Evolutionary conservation across 1,140 invertebrate species (phyloP), one percentile per base, ranked within the genome.

Genomic region (Lepidostoma basale): DNA sequence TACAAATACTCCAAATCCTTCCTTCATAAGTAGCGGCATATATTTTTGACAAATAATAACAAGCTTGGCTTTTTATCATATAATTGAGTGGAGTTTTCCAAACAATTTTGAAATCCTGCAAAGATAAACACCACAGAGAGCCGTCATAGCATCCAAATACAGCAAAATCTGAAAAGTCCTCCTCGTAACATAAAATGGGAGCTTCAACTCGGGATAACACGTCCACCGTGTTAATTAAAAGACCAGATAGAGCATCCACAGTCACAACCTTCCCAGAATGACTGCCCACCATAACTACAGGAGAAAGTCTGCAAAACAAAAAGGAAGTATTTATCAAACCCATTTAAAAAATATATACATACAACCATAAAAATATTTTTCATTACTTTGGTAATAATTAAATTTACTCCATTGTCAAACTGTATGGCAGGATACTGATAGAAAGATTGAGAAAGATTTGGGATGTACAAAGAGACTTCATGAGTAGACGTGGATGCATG

Each of bases 11-110:
- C 85, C 87, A 73, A 89, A 87, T 14, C 91, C 81, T 75, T 42
- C 85, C 84, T 75, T 92, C 89, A 76, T 92, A 91, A 30, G 90
- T 87, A 14, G 90, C 90, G 70, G 90, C 78, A 74, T 87, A 86
- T 33, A 91, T 75, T 4, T 73, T 69, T 60, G 75, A 76, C 14
- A 77, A 76, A 63, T 77, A 80, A 65, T 79, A 76, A 47, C 83
- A 74, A 4, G 88, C 88, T 73, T 87, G 87, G 75, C 88, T 87
- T 80, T 92, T 92, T 9, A 92, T 82, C 75, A 85, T 83, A 56
- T 83, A 84, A 6, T 76, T 79, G 5, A 90, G 88, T 74, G 83
- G 75, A 74, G 84, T 86, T 63, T 78, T 83, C 90, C 90, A 92
- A 16, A 79, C 68, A 49, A 88, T 81, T 52, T 81, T 68, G 42